These are phyloP conservation scores for Gallinago nigripennis DNA, from an alignment of 2,797 vertebrate species.

Conservation along the genomic window DNA sequence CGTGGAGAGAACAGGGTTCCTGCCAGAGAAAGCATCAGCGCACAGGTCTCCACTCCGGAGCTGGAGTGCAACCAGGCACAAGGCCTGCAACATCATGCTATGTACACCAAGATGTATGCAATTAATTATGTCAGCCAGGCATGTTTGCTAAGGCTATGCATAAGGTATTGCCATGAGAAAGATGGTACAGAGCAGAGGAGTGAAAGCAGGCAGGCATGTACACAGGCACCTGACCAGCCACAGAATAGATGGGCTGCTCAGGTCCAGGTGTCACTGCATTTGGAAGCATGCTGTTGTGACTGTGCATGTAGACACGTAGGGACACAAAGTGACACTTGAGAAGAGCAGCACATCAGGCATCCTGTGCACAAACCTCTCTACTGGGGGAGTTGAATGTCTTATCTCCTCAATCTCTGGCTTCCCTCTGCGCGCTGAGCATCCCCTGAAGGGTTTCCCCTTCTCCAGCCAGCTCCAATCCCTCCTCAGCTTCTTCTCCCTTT, in stretches of 20 bases:
- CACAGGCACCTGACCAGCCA: not conserved
- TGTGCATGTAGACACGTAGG: not conserved
- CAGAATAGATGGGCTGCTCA: not conserved
- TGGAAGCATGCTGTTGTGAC: not conserved
- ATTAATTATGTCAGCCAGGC: not conserved
- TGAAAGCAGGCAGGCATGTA: not conserved
- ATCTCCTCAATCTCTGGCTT: not conserved
- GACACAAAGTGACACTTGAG: not conserved
- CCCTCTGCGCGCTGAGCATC: not conserved
- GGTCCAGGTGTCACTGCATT: not conserved
- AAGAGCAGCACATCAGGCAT: not conserved
- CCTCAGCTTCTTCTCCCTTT: not conserved
- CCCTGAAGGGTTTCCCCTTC: not conserved
- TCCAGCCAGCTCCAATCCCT: not conserved
- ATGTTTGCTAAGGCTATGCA: not conserved
- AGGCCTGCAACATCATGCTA: not conserved
- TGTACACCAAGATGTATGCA: too few relatives aligned
- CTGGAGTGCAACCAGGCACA: not conserved
- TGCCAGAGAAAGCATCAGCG: not conserved
- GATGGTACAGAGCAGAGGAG: not conserved
- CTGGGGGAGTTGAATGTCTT: not conserved
- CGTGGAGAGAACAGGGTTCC: not conserved
- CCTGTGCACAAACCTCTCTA: not conserved
- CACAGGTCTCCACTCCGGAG: rapidly evolving
- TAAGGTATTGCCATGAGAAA: not conserved